Conservation (phyloP, 2,888 invertebrate genomes). For the Strigamia transsilvanica region DNA sequence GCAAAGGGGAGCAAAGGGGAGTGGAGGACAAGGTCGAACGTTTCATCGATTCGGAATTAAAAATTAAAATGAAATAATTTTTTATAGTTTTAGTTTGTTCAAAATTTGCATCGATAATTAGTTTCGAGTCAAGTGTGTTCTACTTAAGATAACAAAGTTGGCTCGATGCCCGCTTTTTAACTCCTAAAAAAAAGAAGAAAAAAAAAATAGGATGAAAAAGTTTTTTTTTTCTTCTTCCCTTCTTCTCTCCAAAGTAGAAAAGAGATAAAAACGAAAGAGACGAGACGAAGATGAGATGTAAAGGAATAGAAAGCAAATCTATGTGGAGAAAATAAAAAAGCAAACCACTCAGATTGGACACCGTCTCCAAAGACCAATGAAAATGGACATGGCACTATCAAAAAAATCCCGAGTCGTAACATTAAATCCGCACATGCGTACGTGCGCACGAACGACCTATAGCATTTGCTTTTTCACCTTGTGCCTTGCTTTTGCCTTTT, state of each 20-base stretch:
- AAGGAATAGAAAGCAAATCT: conserved; percentile 41
- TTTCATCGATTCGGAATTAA: not conserved
- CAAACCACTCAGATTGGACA: conserved; percentile 21
- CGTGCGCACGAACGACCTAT: conserved; percentile 41
- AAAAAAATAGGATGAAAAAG: too few relatives aligned
- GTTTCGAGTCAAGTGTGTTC: conserved; percentile 13
- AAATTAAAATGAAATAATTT: conserved; percentile 1
- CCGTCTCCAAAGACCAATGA: conserved; percentile 37
- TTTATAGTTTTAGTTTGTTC: not conserved
- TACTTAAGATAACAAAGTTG: conserved; percentile 42
- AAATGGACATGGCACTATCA: conserved; percentile 23
- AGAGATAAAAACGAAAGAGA: not conserved
- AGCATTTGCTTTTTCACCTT: conserved; percentile 9
- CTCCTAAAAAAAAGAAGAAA: not conserved
- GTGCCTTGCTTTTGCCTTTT: too few relatives aligned
- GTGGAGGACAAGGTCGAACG: not conserved
- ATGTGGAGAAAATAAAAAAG: conserved; percentile 15
- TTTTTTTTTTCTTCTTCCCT: not conserved
- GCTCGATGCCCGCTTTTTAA: not conserved
- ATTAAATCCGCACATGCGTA: conserved; percentile 18
- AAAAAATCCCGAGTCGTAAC: conserved; percentile 27
- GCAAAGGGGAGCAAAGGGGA: too few relatives aligned
- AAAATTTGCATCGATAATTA: conserved; percentile 46
- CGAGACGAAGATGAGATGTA: conserved; percentile 30
- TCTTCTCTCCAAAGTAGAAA: not conserved